Evolutionary conservation across 2,888 invertebrate genomes (phyloP).

Genomic region (Agrilus cyanescens): DNA sequence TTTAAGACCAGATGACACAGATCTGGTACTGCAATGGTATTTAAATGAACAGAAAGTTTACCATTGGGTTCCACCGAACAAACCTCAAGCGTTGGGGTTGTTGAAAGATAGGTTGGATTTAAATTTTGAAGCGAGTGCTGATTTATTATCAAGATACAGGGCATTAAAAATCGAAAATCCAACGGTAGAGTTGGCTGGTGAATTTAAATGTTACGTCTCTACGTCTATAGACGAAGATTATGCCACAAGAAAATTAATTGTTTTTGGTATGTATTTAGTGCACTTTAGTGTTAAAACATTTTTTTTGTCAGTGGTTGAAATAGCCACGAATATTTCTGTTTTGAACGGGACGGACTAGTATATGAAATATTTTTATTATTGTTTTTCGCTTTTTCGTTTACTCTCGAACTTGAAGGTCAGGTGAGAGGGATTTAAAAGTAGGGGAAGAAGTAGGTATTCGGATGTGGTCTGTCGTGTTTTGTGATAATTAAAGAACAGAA

Average conservation of each 20-base stretch:
- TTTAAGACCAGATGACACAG: conserved; percentile 48
- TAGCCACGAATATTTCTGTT: too few species aligned
- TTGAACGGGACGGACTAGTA: too few species aligned
- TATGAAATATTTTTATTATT: too few species aligned
- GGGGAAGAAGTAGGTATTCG: too few species aligned
- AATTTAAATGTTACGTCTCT: conserved; percentile 61
- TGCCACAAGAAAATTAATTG: conserved; percentile 49
- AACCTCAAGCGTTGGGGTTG: conserved; percentile 51
- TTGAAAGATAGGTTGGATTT: conserved; percentile 48
- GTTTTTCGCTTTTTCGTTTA: too few species aligned
- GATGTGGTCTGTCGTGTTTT: too few species aligned
- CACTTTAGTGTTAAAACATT: too few species aligned
- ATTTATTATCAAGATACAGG: conserved; percentile 56
- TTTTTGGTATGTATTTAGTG: conserved; percentile 52
- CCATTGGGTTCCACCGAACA: conserved; percentile 65
- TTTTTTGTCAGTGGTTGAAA: too few species aligned
- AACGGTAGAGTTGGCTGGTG: conserved; percentile 57
- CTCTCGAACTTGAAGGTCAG: too few species aligned
- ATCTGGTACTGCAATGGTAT: conserved; percentile 68
- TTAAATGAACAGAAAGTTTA: conserved; percentile 60
- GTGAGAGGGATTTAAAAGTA: too few species aligned
- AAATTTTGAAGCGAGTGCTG: conserved; percentile 50
- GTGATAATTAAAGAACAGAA: too few species aligned
- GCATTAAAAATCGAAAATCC: conserved; percentile 58
- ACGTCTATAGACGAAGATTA: conserved; percentile 57